Conservation (phyloP, 1,140 invertebrate species). For the Limonius californicus region DNA sequence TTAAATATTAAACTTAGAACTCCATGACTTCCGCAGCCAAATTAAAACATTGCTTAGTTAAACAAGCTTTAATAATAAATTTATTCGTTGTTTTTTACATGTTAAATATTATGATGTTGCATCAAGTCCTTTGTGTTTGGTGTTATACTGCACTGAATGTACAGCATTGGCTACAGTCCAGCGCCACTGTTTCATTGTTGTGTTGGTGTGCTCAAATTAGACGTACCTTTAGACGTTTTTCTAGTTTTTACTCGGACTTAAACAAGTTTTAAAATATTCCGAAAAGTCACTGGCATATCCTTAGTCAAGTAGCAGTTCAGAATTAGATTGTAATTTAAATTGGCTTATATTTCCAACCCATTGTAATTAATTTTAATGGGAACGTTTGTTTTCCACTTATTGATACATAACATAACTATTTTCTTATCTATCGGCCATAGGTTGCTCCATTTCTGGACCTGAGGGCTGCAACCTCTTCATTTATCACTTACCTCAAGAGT, state of each 20-base stretch:
- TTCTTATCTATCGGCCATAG: constrained; percentile 52
- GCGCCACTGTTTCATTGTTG: constrained; percentile 27
- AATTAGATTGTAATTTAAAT: no score
- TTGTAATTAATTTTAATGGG: no score
- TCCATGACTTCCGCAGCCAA: constrained; percentile 1
- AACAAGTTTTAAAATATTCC: no score
- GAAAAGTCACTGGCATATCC: no score
- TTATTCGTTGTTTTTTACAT: constrained; percentile 15
- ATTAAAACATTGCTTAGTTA: constrained; percentile 4
- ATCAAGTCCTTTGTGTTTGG: constrained; percentile 20
- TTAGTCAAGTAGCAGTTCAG: no score
- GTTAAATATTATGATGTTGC: constrained; percentile 17
- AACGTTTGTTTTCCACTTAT: no score
- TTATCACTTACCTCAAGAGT: constrained; percentile 99
- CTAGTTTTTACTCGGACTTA: background rate
- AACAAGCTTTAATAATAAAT: constrained; percentile 8
- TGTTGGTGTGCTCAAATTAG: constrained; percentile 21
- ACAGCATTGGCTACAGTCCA: constrained; percentile 31
- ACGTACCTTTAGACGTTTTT: constrained; percentile 5
- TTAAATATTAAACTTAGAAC: constrained; percentile 5
- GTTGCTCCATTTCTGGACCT: constrained; percentile 92
- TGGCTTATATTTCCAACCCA: no score
- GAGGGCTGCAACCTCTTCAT: constrained; percentile 99
- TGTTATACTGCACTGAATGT: constrained; percentile 36
- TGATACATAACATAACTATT: no score